Conservation (phyloP, 2,888 invertebrate species). For the Drosophila fungiperda region DNA sequence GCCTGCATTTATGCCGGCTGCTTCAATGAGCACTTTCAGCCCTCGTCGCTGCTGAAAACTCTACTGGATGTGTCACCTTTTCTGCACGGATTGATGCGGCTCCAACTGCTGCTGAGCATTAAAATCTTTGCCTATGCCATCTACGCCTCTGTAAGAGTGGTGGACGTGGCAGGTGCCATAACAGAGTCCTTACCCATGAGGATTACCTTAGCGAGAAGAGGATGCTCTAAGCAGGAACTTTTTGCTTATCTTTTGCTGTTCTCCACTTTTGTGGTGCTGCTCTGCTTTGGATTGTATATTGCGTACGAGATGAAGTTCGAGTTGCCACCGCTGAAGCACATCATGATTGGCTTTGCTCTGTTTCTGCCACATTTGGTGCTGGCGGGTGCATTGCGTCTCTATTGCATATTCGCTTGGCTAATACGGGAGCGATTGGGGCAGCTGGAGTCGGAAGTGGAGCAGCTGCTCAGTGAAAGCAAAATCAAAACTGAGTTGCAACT, state of each 20-base stretch:
- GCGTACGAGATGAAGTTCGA: slow-evolving; percentile 79
- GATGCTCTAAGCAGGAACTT: slow-evolving; percentile 35
- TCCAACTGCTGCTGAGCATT: slow-evolving; percentile 73
- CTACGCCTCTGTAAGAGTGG: slow-evolving; percentile 59
- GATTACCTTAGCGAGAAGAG: neutral
- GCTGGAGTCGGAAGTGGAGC: slow-evolving; percentile 34
- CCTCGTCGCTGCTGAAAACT: slow-evolving; percentile 62
- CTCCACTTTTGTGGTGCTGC: slow-evolving; percentile 62
- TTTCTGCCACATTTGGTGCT: slow-evolving; percentile 79
- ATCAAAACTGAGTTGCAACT: slow-evolving; percentile 30
- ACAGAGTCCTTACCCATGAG: slow-evolving; percentile 37
- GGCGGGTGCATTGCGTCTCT: slow-evolving; percentile 66
- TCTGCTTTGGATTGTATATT: slow-evolving; percentile 72
- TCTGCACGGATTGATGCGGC: slow-evolving; percentile 62
- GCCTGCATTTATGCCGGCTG: slow-evolving; percentile 61
- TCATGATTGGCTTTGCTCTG: slow-evolving; percentile 74
- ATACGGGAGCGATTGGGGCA: slow-evolving; percentile 51
- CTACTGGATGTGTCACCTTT: slow-evolving; percentile 75
- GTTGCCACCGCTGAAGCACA: slow-evolving; percentile 73
- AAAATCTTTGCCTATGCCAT: slow-evolving; percentile 70
- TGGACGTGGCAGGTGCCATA: slow-evolving; percentile 58
- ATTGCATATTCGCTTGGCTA: slow-evolving; percentile 63
- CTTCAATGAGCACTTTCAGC: slow-evolving; percentile 76
- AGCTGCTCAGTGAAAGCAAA: slow-evolving; percentile 24
- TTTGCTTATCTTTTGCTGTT: slow-evolving; percentile 63